Evolutionary conservation across 2,888 invertebrate species (phyloP).

Genomic region (Auanema sp.): DNA sequence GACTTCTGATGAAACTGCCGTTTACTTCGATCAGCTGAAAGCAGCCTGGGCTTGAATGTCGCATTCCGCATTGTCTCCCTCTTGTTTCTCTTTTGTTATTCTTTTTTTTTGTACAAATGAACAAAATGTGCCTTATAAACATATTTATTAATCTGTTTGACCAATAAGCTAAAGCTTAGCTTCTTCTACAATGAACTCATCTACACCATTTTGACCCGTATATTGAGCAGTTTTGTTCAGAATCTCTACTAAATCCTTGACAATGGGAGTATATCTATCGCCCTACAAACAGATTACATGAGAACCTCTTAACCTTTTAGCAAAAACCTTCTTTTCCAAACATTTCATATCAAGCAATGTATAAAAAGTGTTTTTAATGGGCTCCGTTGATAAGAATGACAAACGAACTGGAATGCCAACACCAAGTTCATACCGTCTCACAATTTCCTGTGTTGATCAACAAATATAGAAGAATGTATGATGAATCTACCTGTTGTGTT

Average conservation of each 20-base stretch:
- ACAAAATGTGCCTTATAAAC: too few species aligned
- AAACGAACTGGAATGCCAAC: constrained; percentile 22
- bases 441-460: constrained; percentile 26
- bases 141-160: too few species aligned
- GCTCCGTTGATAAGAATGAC: constrained; percentile 45
- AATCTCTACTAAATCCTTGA: too few species aligned
- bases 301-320: neutral
- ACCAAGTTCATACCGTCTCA: constrained; percentile 22
- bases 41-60: constrained; percentile 19
- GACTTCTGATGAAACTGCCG: constrained; percentile 15
- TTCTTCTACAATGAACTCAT: too few species aligned
- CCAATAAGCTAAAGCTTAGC: too few species aligned
- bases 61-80: too few species aligned
- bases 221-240: too few species aligned
- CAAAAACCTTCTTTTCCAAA: constrained; percentile 16
- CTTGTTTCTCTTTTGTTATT: too few species aligned
- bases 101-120: too few species aligned
- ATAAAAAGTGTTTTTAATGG: constrained; percentile 44
- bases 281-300: neutral
- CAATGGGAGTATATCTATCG: too few species aligned
- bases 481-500: neutral
- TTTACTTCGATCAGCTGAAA: constrained; percentile 19
- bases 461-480: neutral
- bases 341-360: constrained; percentile 24
- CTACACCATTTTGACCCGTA: too few species aligned